phyloP scores from a whole-genome alignment of 2,797 vertebrate species.

The Acanthis flammea region DNA sequence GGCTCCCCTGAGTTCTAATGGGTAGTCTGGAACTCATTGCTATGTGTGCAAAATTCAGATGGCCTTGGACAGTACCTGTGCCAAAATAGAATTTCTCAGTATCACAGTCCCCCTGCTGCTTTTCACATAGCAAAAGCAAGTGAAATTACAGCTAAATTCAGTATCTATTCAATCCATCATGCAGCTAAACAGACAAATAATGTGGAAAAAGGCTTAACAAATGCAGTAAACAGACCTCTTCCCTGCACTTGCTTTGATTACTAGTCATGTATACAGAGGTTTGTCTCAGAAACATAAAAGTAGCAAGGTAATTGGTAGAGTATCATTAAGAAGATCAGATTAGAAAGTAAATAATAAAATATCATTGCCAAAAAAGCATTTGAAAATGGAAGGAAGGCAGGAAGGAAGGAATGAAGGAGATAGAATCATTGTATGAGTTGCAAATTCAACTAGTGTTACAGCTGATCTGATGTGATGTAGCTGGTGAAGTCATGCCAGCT shows the following conservation, averaged over 20 bases:
- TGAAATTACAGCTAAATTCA: neutral
- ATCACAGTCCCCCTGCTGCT: neutral
- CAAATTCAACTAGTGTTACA: neutral
- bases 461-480: neutral
- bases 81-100: neutral
- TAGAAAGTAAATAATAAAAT: neutral
- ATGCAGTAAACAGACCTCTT: neutral
- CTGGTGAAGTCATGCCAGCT: neutral
- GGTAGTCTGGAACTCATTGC: neutral
- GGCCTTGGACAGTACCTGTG: neutral
- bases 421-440: neutral
- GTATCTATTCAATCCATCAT: neutral
- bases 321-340: neutral
- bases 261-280: neutral
- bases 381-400: neutral
- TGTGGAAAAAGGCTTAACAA: neutral
- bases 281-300: neutral
- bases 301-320: neutral
- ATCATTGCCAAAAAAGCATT: neutral
- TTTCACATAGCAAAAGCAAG: neutral
- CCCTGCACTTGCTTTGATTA: neutral
- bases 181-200: neutral
- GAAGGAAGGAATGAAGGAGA: neutral
- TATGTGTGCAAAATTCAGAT: neutral
- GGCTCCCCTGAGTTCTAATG: neutral